These are phyloP conservation scores for Parambassis ranga DNA, from an alignment of 2,797 vertebrate genomes.

Conservation along the genomic window DNA sequence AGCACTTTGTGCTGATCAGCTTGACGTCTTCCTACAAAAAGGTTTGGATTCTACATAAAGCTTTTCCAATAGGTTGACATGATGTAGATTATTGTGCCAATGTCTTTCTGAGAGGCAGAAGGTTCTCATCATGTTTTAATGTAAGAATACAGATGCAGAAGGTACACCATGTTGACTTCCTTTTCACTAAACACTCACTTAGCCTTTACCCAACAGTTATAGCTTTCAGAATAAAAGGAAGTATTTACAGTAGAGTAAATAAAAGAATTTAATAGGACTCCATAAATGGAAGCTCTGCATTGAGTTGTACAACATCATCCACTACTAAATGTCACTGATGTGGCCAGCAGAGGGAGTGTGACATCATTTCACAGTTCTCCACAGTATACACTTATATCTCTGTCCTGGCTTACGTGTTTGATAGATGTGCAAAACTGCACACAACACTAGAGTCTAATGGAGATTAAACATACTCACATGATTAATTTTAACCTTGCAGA, in stretches of 20 bases:
- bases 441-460: background rate
- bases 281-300: background rate
- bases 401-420: too few relatives aligned
- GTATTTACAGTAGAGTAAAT: too few relatives aligned
- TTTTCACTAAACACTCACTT: too few relatives aligned
- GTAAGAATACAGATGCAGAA: too few relatives aligned
- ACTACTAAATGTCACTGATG: background rate
- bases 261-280: too few relatives aligned
- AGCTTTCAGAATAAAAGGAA: too few relatives aligned
- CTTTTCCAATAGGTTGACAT: background rate
- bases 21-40: conserved; percentile 99
- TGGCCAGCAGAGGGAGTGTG: conserved; percentile 28
- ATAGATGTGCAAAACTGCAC: too few relatives aligned
- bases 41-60: conserved; percentile 74
- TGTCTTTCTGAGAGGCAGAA: too few relatives aligned
- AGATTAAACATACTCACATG: background rate
- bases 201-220: too few relatives aligned
- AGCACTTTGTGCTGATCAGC: conserved; percentile 96
- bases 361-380: background rate
- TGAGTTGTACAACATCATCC: background rate
- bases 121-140: too few relatives aligned
- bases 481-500: conserved; percentile 78
- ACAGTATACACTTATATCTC: background rate
- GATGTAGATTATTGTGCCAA: background rate
- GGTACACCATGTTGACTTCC: too few relatives aligned